Base-by-base conservation (phyloP, 2,797 vertebrate species). In the Gastrophryne carolinensis region DNA sequence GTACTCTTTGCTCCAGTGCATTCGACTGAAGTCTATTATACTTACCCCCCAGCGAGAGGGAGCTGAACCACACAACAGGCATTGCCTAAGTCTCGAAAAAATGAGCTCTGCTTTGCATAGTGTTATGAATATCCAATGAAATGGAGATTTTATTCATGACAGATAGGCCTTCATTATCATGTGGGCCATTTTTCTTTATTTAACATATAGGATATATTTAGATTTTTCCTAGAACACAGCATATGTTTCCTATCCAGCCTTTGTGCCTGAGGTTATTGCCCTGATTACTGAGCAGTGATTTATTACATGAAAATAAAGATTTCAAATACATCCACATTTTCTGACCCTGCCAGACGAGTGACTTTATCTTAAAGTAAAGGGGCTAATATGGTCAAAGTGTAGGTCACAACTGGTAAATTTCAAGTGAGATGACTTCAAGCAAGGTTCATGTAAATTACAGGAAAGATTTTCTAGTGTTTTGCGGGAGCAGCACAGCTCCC, bases 11-110 rank as follows among this genome's bases (percentile, higher is more conserved):
- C 50, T 24, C 66, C 50, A 69, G 24, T 41, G 24, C 21, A 39
- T 39, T 54, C 10, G 10, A 54, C 54, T 68, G 34, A 56, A 39
- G 35, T 29, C 34, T 57, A 30, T 56, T 69, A 69, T 57, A 41
- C 39, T 30, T 34, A 26, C 49, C 49, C 13, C 32, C 65, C 34
- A 53, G 21, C 54, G 21, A 37, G 32, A 67, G 30, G 2, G 19
- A 52, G 13, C 32, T 53, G 47, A 37, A 37, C 13, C 35, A 4
- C 24, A 30, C 9, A 53, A 29, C 12, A 10, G 2, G 11, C 15
- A 56, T 57, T 13, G 15, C 8, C 17, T 7, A 3, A 56, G 26
- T 39, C 12, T 27, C 21, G 30, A 10, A 68, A 41, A 44, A 56
- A 27, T 39, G 12, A 54, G 50, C 15, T 27, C 32, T 54, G 23